Evolutionary conservation across 2,888 invertebrate genomes (phyloP).

Genomic region (Aphidoletes aphidimyza): DNA sequence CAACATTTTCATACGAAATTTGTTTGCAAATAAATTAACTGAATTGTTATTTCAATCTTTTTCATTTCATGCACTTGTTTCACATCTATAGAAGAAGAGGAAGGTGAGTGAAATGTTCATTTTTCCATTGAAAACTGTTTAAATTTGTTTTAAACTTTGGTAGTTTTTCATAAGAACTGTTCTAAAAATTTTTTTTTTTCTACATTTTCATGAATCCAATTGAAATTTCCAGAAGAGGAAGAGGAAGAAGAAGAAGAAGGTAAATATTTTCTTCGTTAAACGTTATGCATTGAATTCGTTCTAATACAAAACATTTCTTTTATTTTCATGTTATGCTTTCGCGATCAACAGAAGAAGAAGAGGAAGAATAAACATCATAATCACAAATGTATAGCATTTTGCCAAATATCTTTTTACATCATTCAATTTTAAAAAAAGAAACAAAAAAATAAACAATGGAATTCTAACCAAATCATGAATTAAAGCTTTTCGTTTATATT

Average conservation of each 20-base stretch:
- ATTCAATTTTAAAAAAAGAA: slow-evolving; percentile 25
- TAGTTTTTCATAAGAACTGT: too few relatives aligned
- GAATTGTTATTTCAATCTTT: not conserved
- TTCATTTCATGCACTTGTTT: not conserved
- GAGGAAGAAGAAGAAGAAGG: slow-evolving; percentile 66
- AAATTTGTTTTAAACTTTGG: too few relatives aligned
- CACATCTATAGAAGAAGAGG: not conserved
- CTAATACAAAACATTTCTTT: not conserved
- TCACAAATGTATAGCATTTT: slow-evolving; percentile 51
- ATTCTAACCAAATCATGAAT: slow-evolving; percentile 23
- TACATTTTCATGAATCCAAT: too few relatives aligned
- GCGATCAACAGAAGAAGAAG: slow-evolving; percentile 1
- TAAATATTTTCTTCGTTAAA: slow-evolving; percentile 58
- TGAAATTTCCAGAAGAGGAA: slow-evolving; percentile 61
- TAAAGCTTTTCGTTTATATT: not conserved
- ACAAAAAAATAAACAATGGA: slow-evolving; percentile 51
- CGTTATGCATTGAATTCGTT: not conserved
- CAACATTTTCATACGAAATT: not conserved
- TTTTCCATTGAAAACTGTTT: too few relatives aligned
- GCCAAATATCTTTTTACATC: slow-evolving; percentile 38
- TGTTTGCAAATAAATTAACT: not conserved
- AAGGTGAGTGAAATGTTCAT: too few relatives aligned
- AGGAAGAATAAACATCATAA: slow-evolving; percentile 22
- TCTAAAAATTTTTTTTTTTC: too few relatives aligned
- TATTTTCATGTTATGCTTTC: not conserved